Evolutionary conservation across 2,797 vertebrate species (phyloP), one percentile per base, ranked within the genome.

Genomic region (Sebastes variabilis): DNA sequence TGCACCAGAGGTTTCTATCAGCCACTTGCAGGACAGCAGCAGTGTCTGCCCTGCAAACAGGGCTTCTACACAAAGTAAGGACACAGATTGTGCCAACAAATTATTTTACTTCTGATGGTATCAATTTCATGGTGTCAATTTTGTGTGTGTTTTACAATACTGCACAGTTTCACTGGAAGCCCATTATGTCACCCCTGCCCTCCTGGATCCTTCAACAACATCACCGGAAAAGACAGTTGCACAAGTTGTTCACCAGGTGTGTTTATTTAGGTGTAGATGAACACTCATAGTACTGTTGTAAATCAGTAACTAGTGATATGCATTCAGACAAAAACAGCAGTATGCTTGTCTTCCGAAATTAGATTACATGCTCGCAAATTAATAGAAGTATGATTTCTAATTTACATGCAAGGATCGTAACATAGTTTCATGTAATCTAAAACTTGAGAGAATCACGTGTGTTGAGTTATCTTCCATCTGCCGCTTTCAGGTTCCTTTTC

Each of bases 51-150:
- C 27, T 98, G 97, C 80, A 86, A 77, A 0, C 92, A n/a, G 38
- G 97, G 97, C 1, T 94, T 38, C 75, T 97, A 96, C 75, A 77
- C 89, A 86, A 97, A 96, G 97, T 98, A 91, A 93, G 93, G 80
- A 18, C 14, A 24, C 6, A 8, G 1, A 32, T 32, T 11, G 9
- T 13, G 16, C 2, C 6, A 54, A n/a, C 10, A 42, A 34, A 32
- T 32, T 32, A 1, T 61, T 59, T 54, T 11, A 18, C 2, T 25
- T 66, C 6, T 14, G 2, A 3, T 72, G 5, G 4, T n/a, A 9
- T 14, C 16, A 46, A 46, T 46, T 42, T 38, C 34, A 12, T 9
- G 24, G 27, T 10, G 36, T 65, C 2, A 38, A 8, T 55, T 20
- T 70, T 6, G 36, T 82, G 13, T 55, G 2, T 70, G 10, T 74